Evolutionary conservation across 2,113 vertebrate species (phyloP).

Genomic region (Onychostruthus taczanowskii): DNA sequence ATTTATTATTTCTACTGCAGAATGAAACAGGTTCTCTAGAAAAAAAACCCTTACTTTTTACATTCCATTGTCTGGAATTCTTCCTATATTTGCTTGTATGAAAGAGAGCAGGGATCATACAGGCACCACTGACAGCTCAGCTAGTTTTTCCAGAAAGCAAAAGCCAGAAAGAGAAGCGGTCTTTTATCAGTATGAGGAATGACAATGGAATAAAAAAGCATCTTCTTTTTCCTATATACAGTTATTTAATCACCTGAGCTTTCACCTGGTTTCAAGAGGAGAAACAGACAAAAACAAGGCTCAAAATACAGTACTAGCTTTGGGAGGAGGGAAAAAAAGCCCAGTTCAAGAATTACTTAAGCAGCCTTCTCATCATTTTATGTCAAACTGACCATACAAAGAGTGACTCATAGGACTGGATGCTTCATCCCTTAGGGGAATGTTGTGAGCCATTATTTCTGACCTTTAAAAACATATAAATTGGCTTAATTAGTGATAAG

Average conservation of each 20-base stretch:
- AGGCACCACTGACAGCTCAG: neutral
- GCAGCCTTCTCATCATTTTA: neutral
- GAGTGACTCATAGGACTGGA: neutral
- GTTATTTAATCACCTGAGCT: neutral
- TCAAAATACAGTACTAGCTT: neutral
- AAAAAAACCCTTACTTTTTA: neutral
- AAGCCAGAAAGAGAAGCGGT: neutral
- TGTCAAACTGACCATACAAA: neutral
- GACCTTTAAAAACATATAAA: slow-evolving; percentile 2
- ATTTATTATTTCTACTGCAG: neutral
- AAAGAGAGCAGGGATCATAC: neutral
- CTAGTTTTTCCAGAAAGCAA: neutral
- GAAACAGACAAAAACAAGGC: neutral
- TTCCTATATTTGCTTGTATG: neutral
- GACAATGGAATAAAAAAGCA: neutral
- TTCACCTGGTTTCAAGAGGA: neutral
- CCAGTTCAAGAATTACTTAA: neutral
- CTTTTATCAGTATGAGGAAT: neutral
- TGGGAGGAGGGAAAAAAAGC: neutral
- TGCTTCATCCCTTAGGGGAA: neutral
- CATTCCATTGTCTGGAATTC: neutral
- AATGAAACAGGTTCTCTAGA: neutral
- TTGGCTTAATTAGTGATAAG: neutral
- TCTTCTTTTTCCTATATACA: neutral
- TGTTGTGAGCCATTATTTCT: neutral